phyloP scores from a whole-genome alignment of 2,113 vertebrate species.

The Microcebus murinus region DNA sequence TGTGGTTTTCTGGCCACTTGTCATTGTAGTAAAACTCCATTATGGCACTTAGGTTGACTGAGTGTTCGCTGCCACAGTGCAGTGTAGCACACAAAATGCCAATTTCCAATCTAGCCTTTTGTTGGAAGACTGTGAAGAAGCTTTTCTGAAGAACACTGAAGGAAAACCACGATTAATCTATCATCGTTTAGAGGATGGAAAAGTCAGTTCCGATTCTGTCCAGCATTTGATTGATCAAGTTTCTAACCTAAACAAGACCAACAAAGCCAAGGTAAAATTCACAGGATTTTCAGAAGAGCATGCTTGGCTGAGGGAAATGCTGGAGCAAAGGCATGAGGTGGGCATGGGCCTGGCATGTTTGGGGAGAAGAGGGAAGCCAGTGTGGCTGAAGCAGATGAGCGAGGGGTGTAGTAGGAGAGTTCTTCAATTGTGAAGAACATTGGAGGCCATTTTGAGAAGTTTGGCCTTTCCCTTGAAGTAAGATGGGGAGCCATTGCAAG shows the following conservation, averaged over 20 bases:
- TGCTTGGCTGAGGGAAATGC: not conserved
- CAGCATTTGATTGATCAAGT: constrained; percentile 92
- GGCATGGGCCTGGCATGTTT: not conserved
- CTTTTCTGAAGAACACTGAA: constrained; percentile 94
- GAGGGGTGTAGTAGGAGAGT: not conserved
- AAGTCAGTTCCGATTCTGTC: constrained; percentile 84
- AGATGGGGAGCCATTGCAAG: not conserved
- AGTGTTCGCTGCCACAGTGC: constrained; percentile 73
- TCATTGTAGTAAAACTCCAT: constrained; percentile 54
- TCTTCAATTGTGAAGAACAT: not conserved
- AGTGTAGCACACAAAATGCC: constrained; percentile 80
- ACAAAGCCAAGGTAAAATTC: constrained; percentile 91
- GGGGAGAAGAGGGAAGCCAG: not conserved
- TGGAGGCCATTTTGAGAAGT: not conserved
- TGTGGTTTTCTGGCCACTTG: constrained; percentile 64
- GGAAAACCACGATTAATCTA: constrained; percentile 94
- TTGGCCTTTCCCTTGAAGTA: not conserved
- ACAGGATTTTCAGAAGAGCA: not conserved
- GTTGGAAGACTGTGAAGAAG: constrained; percentile 95
- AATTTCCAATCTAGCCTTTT: constrained; percentile 87
- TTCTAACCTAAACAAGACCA: constrained; percentile 88
- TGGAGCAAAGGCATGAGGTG: not conserved
- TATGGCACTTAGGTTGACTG: constrained; percentile 62
- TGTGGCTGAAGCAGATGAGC: not conserved
- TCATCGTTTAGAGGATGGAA: constrained; percentile 86